These are phyloP conservation scores for Ageneiosus marmoratus DNA, from an alignment of 2,113 vertebrate genomes.

Conservation along the genomic window DNA sequence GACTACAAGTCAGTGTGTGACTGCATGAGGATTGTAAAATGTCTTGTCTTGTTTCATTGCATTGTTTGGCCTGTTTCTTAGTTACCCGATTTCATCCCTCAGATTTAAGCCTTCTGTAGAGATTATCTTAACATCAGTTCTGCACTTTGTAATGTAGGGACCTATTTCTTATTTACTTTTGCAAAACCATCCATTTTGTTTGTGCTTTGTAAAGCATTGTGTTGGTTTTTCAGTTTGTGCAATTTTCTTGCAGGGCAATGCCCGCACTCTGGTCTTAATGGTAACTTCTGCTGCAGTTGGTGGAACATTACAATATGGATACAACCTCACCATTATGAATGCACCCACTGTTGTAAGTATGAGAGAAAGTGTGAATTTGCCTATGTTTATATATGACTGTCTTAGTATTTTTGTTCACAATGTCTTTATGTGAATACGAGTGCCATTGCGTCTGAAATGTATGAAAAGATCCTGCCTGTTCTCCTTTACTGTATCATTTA, in stretches of 20 bases:
- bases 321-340: slow-evolving; percentile 90
- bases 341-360: slow-evolving; percentile 80
- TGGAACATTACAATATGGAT: slow-evolving; percentile 90
- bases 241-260: slow-evolving; percentile 62
- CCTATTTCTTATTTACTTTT: not conserved
- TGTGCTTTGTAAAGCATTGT: not conserved
- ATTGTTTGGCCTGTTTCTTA: not conserved
- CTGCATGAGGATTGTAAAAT: not conserved
- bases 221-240: not conserved
- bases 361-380: not conserved
- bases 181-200: not conserved
- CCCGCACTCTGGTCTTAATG: slow-evolving; percentile 77
- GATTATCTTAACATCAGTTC: not conserved
- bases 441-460: not conserved
- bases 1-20: not conserved
- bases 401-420: not conserved
- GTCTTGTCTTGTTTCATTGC: not conserved
- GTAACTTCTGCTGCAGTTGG: slow-evolving; percentile 84
- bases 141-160: not conserved
- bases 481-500: not conserved
- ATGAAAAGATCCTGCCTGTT: not conserved
- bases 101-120: not conserved
- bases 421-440: not conserved
- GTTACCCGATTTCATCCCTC: not conserved
- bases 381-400: not conserved